Base-by-base conservation (phyloP, 2,113 vertebrate genomes). In the Bufo bufo region DNA sequence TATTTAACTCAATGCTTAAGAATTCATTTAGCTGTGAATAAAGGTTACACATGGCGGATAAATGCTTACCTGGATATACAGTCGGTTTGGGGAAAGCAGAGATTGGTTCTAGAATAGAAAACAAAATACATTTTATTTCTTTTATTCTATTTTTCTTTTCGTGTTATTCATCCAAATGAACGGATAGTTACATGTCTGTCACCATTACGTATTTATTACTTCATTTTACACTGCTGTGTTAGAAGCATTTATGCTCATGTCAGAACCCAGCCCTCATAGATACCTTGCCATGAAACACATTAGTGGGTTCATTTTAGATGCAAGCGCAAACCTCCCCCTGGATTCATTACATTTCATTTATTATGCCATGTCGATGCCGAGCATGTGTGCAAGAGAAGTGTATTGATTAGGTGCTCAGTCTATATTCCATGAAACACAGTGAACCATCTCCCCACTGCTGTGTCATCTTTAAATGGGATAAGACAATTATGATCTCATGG, bases 41-140 rank as follows among this genome's bases (percentile, higher is more conserved):
- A 65, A 65, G 3, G 8, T 52, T 12, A 69, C 23, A 50, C 19
- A 83, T 59, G 12, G 23, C 23, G 12, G 2, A 23, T 13, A 49
- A 63, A 52, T 83, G 59, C 93, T 94, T 95, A 96, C 95, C 95
- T 95, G 92, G 81, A 83, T 83, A 83, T 69, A 69, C 81, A 23
- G 81, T 83, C 16, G 81, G 47, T 49, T 52, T 49, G 91, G 96
- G 96, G 91, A 98, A 97, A 89, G 97, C 97, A 63, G 96, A 95
- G 89, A 97, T 96, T 86, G 97, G 97, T 92, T 98, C 98, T 99
- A 95, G 65, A 95, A 94, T 91, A 89, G 43, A 89, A 91, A 90
- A 91, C 77, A 87, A 7, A 19, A 77, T 47, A 87, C 66, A 77
- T 52, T 74, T 1, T 4, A 81, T 52, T 66, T 17, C 3, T 23